Percentiles rank a stretch among this genome's conserved stretches.
phyloP scores from a whole-genome alignment of 2,888 invertebrate species.

The Ptychoptera albimana region DNA sequence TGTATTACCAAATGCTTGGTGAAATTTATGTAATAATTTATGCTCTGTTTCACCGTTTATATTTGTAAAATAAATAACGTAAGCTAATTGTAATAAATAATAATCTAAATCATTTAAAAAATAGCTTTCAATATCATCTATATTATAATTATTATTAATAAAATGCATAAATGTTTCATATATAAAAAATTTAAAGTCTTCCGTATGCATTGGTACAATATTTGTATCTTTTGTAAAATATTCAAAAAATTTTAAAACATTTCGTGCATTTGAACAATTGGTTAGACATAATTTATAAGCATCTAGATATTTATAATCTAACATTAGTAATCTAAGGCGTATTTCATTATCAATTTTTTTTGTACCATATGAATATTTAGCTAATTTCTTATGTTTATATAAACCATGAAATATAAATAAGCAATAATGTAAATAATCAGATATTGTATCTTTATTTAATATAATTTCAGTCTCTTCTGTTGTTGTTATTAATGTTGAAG shows the following conservation, averaged over 20 bases:
- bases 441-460: background rate
- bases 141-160: constrained; percentile 22
- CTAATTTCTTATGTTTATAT: constrained; percentile 26
- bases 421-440: constrained; percentile 29
- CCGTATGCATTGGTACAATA: constrained; percentile 26
- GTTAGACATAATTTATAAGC: constrained; percentile 26
- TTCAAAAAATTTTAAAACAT: constrained; percentile 28
- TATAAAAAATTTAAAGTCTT: constrained; percentile 29
- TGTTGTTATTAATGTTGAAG: background rate
- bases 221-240: constrained; percentile 31
- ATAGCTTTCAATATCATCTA: constrained; percentile 26
- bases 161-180: constrained; percentile 28
- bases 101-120: constrained; percentile 28
- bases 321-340: constrained; percentile 27
- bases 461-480: background rate
- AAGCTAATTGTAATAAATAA: constrained; percentile 28
- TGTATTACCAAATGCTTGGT: constrained; percentile 5
- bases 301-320: constrained; percentile 29
- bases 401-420: constrained; percentile 30
- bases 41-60: constrained; percentile 17
- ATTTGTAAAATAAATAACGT: constrained; percentile 29
- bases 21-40: constrained; percentile 8
- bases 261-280: constrained; percentile 20
- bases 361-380: constrained; percentile 21
- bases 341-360: constrained; percentile 18